Percentiles rank a stretch among this genome's conserved stretches.
Conservation (phyloP, 2,113 vertebrate species). For the Ochotona princeps region DNA sequence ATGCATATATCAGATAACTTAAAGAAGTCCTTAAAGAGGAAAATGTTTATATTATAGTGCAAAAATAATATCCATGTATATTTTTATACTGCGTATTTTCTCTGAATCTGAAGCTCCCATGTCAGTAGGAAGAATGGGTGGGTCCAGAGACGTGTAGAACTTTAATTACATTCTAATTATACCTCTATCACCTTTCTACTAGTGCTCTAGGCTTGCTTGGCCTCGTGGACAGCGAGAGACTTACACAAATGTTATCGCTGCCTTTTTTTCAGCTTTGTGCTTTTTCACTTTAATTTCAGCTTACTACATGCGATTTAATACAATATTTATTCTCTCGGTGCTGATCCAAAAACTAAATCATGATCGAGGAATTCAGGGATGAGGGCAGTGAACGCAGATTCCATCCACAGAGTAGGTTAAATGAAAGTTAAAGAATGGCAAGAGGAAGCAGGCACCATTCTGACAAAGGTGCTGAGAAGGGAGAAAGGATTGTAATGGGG, state of each 20-base stretch:
- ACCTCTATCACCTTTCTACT: background rate
- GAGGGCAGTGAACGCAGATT: background rate
- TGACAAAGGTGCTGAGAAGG: background rate
- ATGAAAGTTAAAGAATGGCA: background rate
- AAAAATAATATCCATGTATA: too few species aligned
- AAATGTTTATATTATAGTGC: too few species aligned
- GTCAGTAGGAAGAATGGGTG: conserved; percentile 7
- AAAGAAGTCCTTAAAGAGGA: too few species aligned
- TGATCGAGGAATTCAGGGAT: background rate
- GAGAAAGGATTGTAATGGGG: background rate
- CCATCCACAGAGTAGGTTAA: background rate
- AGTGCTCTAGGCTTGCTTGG: background rate
- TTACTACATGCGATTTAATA: background rate
- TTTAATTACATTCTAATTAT: conserved; percentile 28
- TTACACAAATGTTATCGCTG: background rate
- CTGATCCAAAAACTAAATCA: conserved; percentile 29
- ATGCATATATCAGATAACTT: too few species aligned
- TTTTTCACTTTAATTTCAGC: conserved; percentile 35
- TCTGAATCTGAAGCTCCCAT: too few species aligned
- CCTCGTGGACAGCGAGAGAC: background rate
- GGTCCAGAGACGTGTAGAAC: background rate
- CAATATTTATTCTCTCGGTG: background rate
- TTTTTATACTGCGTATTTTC: too few species aligned
- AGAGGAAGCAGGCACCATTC: background rate
- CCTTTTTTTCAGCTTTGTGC: background rate